A percentile compares a stretch with the other conserved stretches of the same genome.
Evolutionary conservation across 2,888 invertebrate species (phyloP).

Genomic region (Nephrocerus scutellatus): DNA sequence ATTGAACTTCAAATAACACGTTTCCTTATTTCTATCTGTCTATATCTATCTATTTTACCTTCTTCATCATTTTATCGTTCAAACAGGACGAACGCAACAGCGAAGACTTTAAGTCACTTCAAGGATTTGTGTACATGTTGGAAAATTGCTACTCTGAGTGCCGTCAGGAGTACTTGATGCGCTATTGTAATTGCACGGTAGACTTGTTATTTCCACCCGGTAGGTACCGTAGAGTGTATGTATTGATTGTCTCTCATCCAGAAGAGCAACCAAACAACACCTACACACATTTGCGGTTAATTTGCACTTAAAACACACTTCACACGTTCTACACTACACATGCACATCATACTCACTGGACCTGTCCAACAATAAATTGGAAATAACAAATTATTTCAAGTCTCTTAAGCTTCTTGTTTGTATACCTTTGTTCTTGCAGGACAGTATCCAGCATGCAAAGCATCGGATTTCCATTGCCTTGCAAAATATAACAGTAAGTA

Average conservation of each 20-base stretch:
- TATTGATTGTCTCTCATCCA: conserved; percentile 8
- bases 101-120: conserved; percentile 34
- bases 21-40: not conserved
- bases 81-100: conserved; percentile 36
- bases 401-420: too few species aligned
- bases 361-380: not conserved
- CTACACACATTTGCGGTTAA: too few species aligned
- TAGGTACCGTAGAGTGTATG: conserved; percentile 15
- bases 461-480: conserved; percentile 37
- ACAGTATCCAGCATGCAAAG: conserved; percentile 31
- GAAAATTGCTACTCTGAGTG: conserved; percentile 45
- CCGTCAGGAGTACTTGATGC: conserved; percentile 41
- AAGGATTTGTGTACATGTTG: conserved; percentile 40
- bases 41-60: not conserved
- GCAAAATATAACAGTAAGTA: conserved; percentile 37
- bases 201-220: conserved; percentile 45
- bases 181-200: conserved; percentile 44
- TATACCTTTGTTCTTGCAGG: conserved; percentile 22
- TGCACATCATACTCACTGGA: not conserved
- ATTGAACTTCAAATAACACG: too few species aligned
- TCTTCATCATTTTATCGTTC: conserved; percentile 2
- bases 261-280: too few species aligned
- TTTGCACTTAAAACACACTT: too few species aligned
- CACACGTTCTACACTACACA: too few species aligned
- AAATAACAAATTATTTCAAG: not conserved